These are phyloP conservation scores for Protonibea diacanthus DNA, from an alignment of 2,797 vertebrate genomes.

Conservation along the genomic window DNA sequence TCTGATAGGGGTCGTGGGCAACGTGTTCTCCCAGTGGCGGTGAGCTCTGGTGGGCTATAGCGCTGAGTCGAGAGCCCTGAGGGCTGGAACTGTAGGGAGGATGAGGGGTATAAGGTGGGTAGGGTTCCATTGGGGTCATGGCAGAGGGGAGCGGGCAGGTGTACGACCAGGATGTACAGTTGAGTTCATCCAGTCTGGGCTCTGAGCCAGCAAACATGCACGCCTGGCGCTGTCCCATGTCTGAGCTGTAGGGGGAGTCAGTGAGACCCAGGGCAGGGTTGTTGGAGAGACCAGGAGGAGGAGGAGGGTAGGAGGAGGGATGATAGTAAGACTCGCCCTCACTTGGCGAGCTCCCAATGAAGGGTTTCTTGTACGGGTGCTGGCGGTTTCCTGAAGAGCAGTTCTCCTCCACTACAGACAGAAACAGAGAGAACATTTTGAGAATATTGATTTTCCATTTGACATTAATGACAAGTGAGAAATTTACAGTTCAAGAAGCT, in stretches of 20 bases:
- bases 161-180: slow-evolving; percentile 94
- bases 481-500: slow-evolving; percentile 2
- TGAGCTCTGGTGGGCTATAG: slow-evolving; percentile 89
- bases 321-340: slow-evolving; percentile 92
- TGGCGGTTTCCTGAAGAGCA: slow-evolving; percentile 86
- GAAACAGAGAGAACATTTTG: slow-evolving; percentile 47
- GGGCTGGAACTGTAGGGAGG: slow-evolving; percentile 91
- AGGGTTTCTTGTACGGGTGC: slow-evolving; percentile 93
- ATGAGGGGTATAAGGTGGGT: slow-evolving; percentile 92
- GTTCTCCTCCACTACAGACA: slow-evolving; percentile 86
- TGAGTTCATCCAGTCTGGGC: slow-evolving; percentile 92
- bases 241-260: slow-evolving; percentile 90
- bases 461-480: slow-evolving; percentile 1
- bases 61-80: slow-evolving; percentile 89
- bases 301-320: slow-evolving; percentile 87
- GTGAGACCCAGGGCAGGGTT: slow-evolving; percentile 66
- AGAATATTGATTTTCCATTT: slow-evolving; percentile 20
- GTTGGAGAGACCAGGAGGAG: slow-evolving; percentile 81
- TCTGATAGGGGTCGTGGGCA: slow-evolving; percentile 85
- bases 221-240: slow-evolving; percentile 93
- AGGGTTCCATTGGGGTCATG: slow-evolving; percentile 93
- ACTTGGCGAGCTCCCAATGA: slow-evolving; percentile 89
- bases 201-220: slow-evolving; percentile 95
- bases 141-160: slow-evolving; percentile 89
- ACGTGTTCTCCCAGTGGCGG: slow-evolving; percentile 86